A percentile compares a stretch with the other conserved stretches of the same genome.
Evolutionary conservation across 2,888 invertebrate species (phyloP).

Genomic region (Agriopis aurantiaria): DNA sequence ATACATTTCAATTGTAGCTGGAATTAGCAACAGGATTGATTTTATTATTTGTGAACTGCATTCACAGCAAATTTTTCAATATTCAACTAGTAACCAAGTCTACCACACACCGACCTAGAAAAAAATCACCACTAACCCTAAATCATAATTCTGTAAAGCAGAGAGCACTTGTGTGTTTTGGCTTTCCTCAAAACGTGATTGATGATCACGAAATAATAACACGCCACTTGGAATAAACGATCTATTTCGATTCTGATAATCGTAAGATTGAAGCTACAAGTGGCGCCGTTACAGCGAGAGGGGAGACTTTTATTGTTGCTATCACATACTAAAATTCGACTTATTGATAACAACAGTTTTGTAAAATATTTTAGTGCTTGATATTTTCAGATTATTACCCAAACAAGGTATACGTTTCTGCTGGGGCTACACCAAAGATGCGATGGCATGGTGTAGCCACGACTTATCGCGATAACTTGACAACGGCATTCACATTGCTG

Average conservation of each 20-base stretch:
- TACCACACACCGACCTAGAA: neutral
- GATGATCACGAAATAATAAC: slow-evolving; percentile 17
- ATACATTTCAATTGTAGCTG: too few species aligned
- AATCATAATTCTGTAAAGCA: neutral
- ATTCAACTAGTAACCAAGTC: too few species aligned
- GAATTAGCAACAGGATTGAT: too few species aligned
- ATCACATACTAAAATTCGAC: neutral
- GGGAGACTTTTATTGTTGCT: neutral
- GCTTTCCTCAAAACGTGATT: slow-evolving; percentile 10
- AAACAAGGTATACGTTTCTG: neutral
- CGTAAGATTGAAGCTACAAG: neutral
- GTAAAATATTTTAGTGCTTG: slow-evolving; percentile 1
- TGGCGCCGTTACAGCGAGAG: neutral
- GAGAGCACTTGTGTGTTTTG: slow-evolving; percentile 9
- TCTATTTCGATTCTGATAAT: slow-evolving; percentile 19
- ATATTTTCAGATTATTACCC: neutral
- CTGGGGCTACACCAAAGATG: neutral
- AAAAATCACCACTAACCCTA: neutral
- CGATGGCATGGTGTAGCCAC: neutral
- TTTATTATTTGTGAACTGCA: too few species aligned
- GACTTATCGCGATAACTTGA: neutral
- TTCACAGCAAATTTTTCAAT: too few species aligned
- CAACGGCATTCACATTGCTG: too few species aligned
- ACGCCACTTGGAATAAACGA: slow-evolving; percentile 20
- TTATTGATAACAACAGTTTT: neutral